Evolutionary conservation across 2,888 invertebrate genomes (phyloP).

Genomic region (Fragum fragum): DNA sequence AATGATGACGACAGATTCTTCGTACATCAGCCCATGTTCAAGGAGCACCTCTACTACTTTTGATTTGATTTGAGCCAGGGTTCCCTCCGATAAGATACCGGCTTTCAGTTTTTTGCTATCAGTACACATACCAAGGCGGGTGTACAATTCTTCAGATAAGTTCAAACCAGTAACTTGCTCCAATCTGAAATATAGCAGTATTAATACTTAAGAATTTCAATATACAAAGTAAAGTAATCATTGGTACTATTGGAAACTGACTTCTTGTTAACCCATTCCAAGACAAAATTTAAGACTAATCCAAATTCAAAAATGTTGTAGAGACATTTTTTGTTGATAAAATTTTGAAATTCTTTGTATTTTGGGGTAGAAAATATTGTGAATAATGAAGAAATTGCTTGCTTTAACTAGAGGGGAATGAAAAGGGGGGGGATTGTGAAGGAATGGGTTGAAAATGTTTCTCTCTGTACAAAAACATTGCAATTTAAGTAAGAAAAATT

Average conservation of each 20-base stretch:
- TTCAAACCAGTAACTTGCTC: conserved; percentile 84
- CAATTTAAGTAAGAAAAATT: no score
- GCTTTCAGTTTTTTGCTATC: conserved; percentile 75
- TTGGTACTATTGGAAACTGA: no score
- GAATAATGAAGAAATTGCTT: background rate
- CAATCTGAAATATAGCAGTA: conserved; percentile 83
- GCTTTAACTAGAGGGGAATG: no score
- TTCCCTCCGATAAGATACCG: conserved; percentile 86
- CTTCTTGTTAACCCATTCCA: conserved; percentile 10
- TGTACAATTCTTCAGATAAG: conserved; percentile 83
- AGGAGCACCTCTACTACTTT: conserved; percentile 83
- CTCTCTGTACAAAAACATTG: no score
- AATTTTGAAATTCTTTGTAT: no score
- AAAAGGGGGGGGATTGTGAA: no score
- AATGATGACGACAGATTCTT: conserved; percentile 77
- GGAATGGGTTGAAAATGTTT: no score
- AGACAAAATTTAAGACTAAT: background rate
- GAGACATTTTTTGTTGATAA: no score
- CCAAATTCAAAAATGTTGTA: no score
- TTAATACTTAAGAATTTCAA: no score
- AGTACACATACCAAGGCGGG: conserved; percentile 85
- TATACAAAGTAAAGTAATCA: no score
- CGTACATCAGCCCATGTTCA: conserved; percentile 80
- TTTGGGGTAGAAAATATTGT: background rate
- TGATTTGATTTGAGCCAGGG: conserved; percentile 84